Conservation (phyloP, 2,113 vertebrate species). For the Raja brachyura region DNA sequence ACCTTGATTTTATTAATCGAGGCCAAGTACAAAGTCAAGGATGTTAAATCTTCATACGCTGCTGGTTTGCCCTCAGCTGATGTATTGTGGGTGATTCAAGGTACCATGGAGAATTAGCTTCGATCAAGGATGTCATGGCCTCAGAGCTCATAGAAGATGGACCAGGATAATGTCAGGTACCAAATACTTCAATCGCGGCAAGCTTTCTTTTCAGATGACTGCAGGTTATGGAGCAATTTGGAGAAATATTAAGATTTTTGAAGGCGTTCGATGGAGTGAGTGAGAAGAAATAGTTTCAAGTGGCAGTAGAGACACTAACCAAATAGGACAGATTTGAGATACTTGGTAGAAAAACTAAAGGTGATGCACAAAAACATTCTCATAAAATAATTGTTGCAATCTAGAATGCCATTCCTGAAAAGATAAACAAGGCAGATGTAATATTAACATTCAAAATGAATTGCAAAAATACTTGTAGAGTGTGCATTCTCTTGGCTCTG, state of each 20-base stretch:
- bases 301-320: neutral
- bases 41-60: no score
- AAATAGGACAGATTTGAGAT: neutral
- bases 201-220: neutral
- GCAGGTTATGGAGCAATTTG: neutral
- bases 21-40: no score
- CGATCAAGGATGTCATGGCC: no score
- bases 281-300: neutral
- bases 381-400: neutral
- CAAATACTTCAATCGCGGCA: neutral
- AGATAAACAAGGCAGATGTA: no score
- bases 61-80: no score
- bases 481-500: neutral
- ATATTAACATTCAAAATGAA: no score
- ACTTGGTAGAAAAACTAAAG: neutral
- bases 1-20: no score
- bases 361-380: neutral
- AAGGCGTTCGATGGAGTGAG: neutral
- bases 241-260: neutral
- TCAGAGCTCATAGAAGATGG: no score
- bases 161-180: no score
- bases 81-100: no score
- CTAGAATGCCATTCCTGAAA: neutral
- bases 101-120: no score
- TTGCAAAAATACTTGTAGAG: neutral